Evolutionary conservation across 2,888 invertebrate genomes (phyloP).

Genomic region (Chalcosyrphus nemorum): DNA sequence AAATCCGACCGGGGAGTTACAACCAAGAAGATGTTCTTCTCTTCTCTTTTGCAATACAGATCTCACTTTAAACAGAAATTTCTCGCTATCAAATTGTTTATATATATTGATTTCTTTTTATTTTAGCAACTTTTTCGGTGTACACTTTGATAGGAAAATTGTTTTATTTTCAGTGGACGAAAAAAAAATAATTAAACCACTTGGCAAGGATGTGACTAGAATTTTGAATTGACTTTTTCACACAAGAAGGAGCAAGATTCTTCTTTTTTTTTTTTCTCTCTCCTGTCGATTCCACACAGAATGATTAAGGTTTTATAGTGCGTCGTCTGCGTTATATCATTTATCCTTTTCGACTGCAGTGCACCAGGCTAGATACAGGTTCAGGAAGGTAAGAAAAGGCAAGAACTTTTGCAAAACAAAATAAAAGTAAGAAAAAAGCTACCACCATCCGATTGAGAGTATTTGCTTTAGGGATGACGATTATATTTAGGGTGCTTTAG

Average conservation of each 20-base stretch:
- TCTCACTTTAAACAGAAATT: slow-evolving; percentile 17
- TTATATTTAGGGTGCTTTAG: neutral
- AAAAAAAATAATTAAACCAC: slow-evolving; percentile 1
- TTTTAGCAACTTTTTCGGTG: slow-evolving; percentile 16
- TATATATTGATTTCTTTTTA: neutral
- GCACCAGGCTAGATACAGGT: slow-evolving; percentile 56
- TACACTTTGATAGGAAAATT: slow-evolving; percentile 17
- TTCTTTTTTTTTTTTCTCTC: slow-evolving; percentile 9
- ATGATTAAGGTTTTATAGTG: neutral
- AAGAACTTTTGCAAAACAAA: neutral
- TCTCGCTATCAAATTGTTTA: neutral
- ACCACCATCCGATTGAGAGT: slow-evolving; percentile 3
- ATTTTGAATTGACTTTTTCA: slow-evolving; percentile 9
- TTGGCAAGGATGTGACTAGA: slow-evolving; percentile 11
- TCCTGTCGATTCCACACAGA: neutral
- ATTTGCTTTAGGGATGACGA: neutral
- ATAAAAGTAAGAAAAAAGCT: slow-evolving; percentile 35
- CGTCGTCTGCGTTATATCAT: slow-evolving; percentile 43
- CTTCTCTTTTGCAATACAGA: slow-evolving; percentile 5
- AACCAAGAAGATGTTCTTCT: slow-evolving; percentile 7
- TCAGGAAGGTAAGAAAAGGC: slow-evolving; percentile 35
- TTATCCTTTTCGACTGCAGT: slow-evolving; percentile 69
- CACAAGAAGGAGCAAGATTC: neutral
- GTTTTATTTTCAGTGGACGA: neutral
- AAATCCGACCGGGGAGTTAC: slow-evolving; percentile 60